phyloP scores from a whole-genome alignment of 2,888 invertebrate genomes.

The Galerucella pusilla region DNA sequence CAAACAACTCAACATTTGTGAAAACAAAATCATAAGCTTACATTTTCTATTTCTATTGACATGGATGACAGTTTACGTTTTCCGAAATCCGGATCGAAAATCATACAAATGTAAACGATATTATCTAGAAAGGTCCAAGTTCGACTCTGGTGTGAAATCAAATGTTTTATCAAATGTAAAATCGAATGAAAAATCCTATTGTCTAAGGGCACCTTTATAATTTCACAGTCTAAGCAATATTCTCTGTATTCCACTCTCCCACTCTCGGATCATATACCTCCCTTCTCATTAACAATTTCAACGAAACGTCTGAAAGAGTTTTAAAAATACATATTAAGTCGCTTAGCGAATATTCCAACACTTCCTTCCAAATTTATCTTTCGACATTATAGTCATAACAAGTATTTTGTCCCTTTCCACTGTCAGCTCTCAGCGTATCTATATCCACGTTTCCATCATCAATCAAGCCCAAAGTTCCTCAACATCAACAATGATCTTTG shows the following conservation, averaged over 20 bases:
- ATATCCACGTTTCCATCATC: slow-evolving; percentile 54
- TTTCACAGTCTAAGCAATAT: not conserved
- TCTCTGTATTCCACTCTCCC: not conserved
- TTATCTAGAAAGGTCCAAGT: no score
- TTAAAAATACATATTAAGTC: slow-evolving; percentile 34
- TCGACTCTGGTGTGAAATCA: no score
- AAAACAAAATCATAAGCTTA: no score
- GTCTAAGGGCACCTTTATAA: no score
- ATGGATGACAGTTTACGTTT: no score
- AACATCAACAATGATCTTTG: slow-evolving; percentile 1
- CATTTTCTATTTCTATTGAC: no score
- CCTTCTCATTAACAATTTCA: slow-evolving; percentile 13
- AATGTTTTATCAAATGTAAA: no score
- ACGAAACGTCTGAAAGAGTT: slow-evolving; percentile 12
- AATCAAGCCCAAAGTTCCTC: slow-evolving; percentile 52
- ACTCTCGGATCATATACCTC: slow-evolving; percentile 40
- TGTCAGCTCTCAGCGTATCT: slow-evolving; percentile 46
- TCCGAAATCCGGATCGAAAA: no score
- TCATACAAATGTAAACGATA: no score
- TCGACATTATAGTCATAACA: slow-evolving; percentile 60
- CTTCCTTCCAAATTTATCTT: slow-evolving; percentile 54
- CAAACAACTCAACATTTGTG: no score
- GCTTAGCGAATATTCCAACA: slow-evolving; percentile 39
- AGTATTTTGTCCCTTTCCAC: slow-evolving; percentile 54
- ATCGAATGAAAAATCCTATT: no score